Base-by-base conservation (phyloP, 2,888 invertebrate genomes). In the Pristionchus entomophagus region DNA sequence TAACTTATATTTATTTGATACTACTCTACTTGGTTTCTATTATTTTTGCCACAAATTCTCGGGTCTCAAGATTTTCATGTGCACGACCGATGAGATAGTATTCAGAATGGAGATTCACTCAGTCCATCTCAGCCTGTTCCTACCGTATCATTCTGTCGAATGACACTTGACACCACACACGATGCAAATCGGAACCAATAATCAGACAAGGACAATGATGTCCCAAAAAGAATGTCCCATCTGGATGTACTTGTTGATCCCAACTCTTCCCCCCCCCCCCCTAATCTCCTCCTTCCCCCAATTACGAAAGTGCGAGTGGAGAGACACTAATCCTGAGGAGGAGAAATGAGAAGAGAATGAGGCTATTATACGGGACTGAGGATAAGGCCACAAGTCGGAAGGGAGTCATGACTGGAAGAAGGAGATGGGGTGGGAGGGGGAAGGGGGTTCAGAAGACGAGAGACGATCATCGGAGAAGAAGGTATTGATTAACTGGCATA, bases 331-430 rank as follows among this genome's bases (percentile, higher is more conserved):
- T 73, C 73, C 73, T 73, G 73, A 38, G 26, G 38, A n/a, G 62
- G 12, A 3, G 69, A 69, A 62, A 65, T 65, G 73, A 41, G 73
- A 73, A 73, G 73, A 73, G 73, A 73, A 73, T 73, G 73, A 73
- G 73, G 41, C 73, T 73, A 73, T 73, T 73, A 73, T 73, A 41
- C 10, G 41, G 38, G 41, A 14, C 65, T 65, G 73, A 45, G 41
- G 73, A 73, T 38, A 73, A 73, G 73, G 73, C 41, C n/a, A n/a
- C 41, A n/a, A 69, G 69, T 38, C 22, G 41, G 22, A 3, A 3
- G 73, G 41, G 45, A 19, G n/a, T 6, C 22, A 56, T n/a, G n/a
- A n/a, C n/a, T n/a, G n/a, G n/a, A n/a, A n/a, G n/a, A n/a, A n/a
- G n/a, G 2, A 69, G 65, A 69, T 38, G 29, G 19, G 38, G n/a